Percentiles rank a stretch among this genome's conserved stretches.
Evolutionary conservation across 2,797 vertebrate genomes (phyloP).

Genomic region (Phataginus tetradactyla): DNA sequence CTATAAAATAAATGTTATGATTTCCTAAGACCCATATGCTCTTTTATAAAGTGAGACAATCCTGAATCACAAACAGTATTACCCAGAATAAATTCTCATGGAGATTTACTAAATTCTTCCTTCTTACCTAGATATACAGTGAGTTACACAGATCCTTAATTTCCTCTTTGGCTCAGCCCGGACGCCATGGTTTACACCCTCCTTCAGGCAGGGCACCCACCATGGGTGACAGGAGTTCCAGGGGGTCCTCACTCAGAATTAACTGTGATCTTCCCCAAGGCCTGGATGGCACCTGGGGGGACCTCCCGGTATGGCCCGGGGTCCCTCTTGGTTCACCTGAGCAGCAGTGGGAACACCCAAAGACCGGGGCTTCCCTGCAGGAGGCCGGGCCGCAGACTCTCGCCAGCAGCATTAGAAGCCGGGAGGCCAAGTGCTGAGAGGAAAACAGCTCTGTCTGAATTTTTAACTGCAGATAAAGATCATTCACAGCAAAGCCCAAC

Average conservation of each 20-base stretch:
- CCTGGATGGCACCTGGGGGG: too few relatives aligned
- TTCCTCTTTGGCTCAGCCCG: not conserved
- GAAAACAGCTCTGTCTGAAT: too few relatives aligned
- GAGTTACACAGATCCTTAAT: not conserved
- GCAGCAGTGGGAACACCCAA: too few relatives aligned
- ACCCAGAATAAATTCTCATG: slow-evolving; percentile 68
- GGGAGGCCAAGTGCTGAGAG: not conserved
- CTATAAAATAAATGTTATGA: slow-evolving; percentile 79
- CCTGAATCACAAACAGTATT: slow-evolving; percentile 69
- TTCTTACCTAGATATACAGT: slow-evolving; percentile 29
- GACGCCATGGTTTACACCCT: not conserved
- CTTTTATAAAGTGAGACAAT: slow-evolving; percentile 75
- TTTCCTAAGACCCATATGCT: slow-evolving; percentile 82
- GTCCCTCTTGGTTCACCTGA: too few relatives aligned
- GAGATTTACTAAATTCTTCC: slow-evolving; percentile 68
- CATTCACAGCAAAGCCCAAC: not conserved
- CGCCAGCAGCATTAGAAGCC: not conserved
- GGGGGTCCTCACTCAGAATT: too few relatives aligned
- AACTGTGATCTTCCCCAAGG: too few relatives aligned
- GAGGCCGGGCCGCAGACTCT: too few relatives aligned
- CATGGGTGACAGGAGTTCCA: not conserved
- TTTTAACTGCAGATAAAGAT: too few relatives aligned
- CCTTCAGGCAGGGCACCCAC: not conserved
- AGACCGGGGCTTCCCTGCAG: too few relatives aligned
- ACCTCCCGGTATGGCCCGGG: too few relatives aligned